Evolutionary conservation across 2,113 vertebrate genomes (phyloP).

Genomic region (Dromiciops gliroides): DNA sequence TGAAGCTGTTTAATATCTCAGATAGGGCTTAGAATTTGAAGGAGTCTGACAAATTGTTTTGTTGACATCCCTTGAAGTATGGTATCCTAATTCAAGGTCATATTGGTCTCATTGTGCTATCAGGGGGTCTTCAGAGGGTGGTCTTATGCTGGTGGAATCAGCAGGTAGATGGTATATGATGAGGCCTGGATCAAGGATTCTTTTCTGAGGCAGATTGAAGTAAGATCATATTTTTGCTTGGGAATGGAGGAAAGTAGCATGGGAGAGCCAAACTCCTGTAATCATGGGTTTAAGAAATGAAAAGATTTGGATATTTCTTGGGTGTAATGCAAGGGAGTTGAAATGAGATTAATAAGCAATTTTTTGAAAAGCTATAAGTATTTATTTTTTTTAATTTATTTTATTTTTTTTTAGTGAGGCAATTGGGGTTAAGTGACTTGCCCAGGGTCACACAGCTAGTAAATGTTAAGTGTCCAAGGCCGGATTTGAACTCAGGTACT

Average conservation of each 20-base stretch:
- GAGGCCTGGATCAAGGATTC: not conserved
- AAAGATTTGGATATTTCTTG: not conserved
- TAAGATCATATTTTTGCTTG: not conserved
- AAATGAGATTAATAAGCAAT: not conserved
- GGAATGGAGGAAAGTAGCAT: not conserved
- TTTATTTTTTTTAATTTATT: no score
- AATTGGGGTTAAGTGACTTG: no score
- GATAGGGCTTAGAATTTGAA: not conserved
- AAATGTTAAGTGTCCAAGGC: no score
- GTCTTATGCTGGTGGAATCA: not conserved
- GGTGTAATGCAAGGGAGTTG: not conserved
- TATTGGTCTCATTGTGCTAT: not conserved
- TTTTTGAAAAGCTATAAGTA: not conserved
- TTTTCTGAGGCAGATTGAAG: not conserved
- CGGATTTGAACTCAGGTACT: no score
- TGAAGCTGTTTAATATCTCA: not conserved
- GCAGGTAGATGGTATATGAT: not conserved
- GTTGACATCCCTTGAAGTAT: not conserved
- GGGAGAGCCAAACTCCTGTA: not conserved
- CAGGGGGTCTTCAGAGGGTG: not conserved
- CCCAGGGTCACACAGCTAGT: no score
- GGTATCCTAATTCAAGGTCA: not conserved
- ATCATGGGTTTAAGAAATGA: not conserved
- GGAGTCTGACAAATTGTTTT: not conserved
- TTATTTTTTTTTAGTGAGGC: no score